These are phyloP conservation scores for Poeciliopsis retropinna DNA, from an alignment of 2,113 vertebrate species.

Conservation along the genomic window DNA sequence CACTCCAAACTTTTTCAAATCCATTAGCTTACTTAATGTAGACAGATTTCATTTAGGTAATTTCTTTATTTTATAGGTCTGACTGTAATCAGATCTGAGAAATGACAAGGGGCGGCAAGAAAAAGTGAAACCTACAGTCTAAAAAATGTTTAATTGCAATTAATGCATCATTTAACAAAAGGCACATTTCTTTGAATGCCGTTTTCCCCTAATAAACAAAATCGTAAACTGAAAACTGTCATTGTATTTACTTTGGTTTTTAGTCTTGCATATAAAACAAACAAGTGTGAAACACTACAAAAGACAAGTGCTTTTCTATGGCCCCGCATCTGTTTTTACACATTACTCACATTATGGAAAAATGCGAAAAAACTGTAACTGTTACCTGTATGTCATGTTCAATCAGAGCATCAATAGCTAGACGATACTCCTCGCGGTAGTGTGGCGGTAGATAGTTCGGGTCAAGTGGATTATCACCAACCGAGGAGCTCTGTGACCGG, in stretches of 20 bases:
- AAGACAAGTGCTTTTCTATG: background rate
- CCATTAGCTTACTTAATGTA: background rate
- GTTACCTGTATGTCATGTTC: conserved; percentile 86
- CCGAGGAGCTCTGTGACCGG: conserved; percentile 93
- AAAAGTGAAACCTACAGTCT: background rate
- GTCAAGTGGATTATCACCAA: conserved; percentile 92
- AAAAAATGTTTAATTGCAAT: background rate
- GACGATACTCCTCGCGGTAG: conserved; percentile 95
- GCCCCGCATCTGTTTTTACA: background rate
- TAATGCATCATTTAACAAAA: background rate
- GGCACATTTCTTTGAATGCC: background rate
- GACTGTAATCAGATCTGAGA: background rate
- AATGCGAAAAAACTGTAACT: background rate
- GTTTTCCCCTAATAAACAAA: too few species aligned
- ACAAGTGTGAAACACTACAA: background rate
- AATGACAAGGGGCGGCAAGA: background rate
- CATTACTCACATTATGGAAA: too few species aligned
- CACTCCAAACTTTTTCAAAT: background rate
- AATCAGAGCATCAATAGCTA: conserved; percentile 91
- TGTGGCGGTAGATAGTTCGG: conserved; percentile 93
- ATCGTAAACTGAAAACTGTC: too few species aligned
- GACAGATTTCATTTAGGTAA: background rate
- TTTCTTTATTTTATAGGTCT: background rate
- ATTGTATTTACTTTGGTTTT: background rate
- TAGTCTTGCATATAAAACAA: background rate